A percentile compares a stretch with the other conserved stretches of the same genome.
phyloP scores from a whole-genome alignment of 2,888 invertebrate genomes.

The Netelia melanura region DNA sequence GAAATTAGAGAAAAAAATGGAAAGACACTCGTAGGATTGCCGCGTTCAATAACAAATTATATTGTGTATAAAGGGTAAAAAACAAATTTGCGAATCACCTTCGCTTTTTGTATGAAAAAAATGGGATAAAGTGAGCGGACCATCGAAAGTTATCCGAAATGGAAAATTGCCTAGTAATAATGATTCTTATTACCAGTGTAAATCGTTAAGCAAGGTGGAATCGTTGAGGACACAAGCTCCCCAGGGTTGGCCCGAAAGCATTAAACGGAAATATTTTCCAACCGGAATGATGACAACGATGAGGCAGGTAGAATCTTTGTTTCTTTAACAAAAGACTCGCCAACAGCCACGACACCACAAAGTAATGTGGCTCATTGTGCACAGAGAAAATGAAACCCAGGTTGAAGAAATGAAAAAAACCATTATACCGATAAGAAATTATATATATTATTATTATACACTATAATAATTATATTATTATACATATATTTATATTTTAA shows the following conservation, averaged over 20 bases:
- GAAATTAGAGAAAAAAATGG: not conserved
- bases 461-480: constrained; percentile 75
- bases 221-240: constrained; percentile 40
- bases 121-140: constrained; percentile 23
- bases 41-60: constrained; percentile 36
- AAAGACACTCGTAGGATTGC: constrained; percentile 21
- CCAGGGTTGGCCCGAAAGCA: not conserved
- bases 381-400: constrained; percentile 54
- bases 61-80: constrained; percentile 45
- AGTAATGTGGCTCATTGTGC: constrained; percentile 41
- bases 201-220: constrained; percentile 60
- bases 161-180: constrained; percentile 66
- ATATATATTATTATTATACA: constrained; percentile 74
- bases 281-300: constrained; percentile 27
- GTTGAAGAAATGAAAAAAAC: constrained; percentile 62
- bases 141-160: constrained; percentile 62
- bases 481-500: constrained; percentile 83
- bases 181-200: constrained; percentile 66
- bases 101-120: constrained; percentile 28
- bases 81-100: constrained; percentile 23
- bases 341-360: constrained; percentile 33
- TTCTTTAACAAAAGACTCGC: constrained; percentile 6
- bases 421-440: constrained; percentile 78
- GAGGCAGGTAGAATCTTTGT: constrained; percentile 31
- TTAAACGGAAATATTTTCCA: constrained; percentile 17